Evolutionary conservation across 1,140 invertebrate genomes (phyloP), one percentile per base, ranked within the genome.

Genomic region (Caenorhabditis tropicalis): DNA sequence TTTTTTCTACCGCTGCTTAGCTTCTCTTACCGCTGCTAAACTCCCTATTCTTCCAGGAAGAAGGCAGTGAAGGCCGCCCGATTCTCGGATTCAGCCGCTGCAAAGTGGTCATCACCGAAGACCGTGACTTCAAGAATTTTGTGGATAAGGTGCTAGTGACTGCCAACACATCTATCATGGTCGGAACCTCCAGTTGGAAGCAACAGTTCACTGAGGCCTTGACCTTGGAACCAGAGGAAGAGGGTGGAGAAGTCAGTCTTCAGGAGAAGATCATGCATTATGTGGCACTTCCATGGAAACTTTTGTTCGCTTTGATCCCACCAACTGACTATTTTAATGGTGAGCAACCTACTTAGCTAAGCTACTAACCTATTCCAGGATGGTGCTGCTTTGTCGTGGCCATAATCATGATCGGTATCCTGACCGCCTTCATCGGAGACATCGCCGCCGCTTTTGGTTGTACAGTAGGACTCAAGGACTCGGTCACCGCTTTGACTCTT

Each of bases 181-280:
- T 98, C 74, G 96, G 97, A 27, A 97, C 97, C 16, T 96, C 95
- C 19, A 97, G 96, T 0, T 99, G 98, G 98, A 96, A 95, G 92
- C 97, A 99, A 91, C 97, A 99, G 92, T 99, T 99, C 91, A 93
- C 95, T 86, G 97, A 98, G 92, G 98, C 97, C 10, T 92, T 99
- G 83, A 96, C 95, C 7, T 96, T 98, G 70, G 85, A 88, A 9
- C 46, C 79, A 39, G 83, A 84, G n/a, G 85, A 87, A 21, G 84
- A 82, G 36, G 83, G 74, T 29, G 89, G 88, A 21, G 83, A 82
- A 2, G 27, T 89, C 27, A 89, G 86, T 19, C 2, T 46, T 1
- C 60, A 84, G 49, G 89, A 94, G 94, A 88, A 95, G 98, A 94
- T 95, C 95, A 94, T 98, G 93, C 97, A 99, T 92, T 95, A 96